Base-by-base conservation (phyloP, 2,797 vertebrate species). In the Acrocephalus scirpaceus region DNA sequence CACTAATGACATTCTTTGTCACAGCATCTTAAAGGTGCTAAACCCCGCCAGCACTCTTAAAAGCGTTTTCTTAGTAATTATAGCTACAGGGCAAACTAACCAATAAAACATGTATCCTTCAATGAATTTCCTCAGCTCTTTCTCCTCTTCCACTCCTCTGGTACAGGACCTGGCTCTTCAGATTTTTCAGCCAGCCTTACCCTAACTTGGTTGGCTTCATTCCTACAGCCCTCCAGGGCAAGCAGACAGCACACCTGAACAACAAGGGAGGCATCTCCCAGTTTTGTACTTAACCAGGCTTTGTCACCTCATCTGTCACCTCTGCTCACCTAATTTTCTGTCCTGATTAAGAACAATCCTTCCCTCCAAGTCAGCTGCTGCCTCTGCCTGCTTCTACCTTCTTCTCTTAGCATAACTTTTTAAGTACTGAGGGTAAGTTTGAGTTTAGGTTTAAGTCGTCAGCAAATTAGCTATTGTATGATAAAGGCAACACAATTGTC, bases 41-140 rank as follows among this genome's bases (percentile, higher is more conserved):
- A 80, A 60, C 29, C 14, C 17, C 0, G 0, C 6, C 6, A 10
- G 36, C 44, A 62, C 54, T 26, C 30, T 20, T 12, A 40, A 70
- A 70, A 64, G 29, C 15, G 7, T 64, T 70, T 76, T 29, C 40
- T 56, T 27, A 32, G 54, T 53, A 76, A 62, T 91, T 79, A 85
- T 0, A 70, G 25, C 66, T 58, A 56, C 58, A 60, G 40, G 60
- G n/a, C 64, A 84, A 84, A 65, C 38, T 20, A 75, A 74, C 36
- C 1, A 9, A 36, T 53, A 85, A 87, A 70, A 32, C 2, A 2
- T 1, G 27, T 22, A 66, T 34, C 56, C 45, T 93, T 76, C 60
- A n/a, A 53, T 9, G 9, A 36, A 13, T 89, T 85, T 93, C 51
- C 26, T 66, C 32, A 22, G 20, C 9, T 48, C 29, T 29, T 51